Conservation (phyloP, 2,113 vertebrate genomes). For the Nibea coibor region DNA sequence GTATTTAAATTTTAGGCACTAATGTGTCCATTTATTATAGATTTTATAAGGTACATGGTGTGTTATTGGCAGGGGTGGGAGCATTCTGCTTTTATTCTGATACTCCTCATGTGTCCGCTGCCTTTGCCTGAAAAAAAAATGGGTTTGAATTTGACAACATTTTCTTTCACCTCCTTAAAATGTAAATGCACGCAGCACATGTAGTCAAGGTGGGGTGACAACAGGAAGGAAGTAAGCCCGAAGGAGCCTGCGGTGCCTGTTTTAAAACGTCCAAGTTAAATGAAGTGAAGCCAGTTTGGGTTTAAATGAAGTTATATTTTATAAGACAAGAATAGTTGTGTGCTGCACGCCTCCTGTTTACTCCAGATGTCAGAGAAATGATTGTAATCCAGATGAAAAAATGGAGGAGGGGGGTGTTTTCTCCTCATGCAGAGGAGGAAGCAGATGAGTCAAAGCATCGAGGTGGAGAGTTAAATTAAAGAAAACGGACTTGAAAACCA, state of each 20-base stretch:
- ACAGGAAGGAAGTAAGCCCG: neutral
- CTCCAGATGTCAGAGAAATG: neutral
- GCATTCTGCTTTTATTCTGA: neutral
- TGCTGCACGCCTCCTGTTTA: too few relatives aligned
- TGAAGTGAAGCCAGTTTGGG: neutral
- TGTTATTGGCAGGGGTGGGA: neutral
- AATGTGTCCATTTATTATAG: neutral
- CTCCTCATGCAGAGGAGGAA: neutral
- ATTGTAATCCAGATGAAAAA: slow-evolving; percentile 45
- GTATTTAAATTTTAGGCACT: neutral
- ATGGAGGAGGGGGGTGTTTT: slow-evolving; percentile 13
- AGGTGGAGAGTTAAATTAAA: neutral
- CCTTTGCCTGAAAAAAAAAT: neutral
- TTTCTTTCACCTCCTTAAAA: neutral
- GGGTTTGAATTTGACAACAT: neutral
- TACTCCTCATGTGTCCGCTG: neutral
- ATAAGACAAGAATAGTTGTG: too few relatives aligned
- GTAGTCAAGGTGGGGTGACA: neutral
- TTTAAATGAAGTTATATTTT: neutral
- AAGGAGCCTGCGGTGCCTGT: neutral
- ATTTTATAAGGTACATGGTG: too few relatives aligned
- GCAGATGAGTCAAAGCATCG: neutral
- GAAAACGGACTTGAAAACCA: neutral
- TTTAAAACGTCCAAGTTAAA: neutral
- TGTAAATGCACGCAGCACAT: neutral